A percentile compares a stretch with the other conserved stretches of the same genome.
Evolutionary conservation across 2,113 vertebrate genomes (phyloP).

Genomic region (Cromileptes altivelis): DNA sequence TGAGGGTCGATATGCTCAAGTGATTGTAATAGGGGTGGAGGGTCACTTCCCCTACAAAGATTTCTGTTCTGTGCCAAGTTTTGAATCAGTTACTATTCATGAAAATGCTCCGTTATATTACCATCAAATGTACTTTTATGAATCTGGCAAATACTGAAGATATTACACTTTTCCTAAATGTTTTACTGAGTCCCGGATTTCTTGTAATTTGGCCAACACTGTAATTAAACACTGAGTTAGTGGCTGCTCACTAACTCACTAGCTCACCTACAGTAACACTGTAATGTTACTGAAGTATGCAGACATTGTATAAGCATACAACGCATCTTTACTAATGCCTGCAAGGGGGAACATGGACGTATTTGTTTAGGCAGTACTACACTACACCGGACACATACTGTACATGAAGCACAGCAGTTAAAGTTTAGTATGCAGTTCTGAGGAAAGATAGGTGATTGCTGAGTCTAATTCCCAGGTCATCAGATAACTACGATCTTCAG

Average conservation of each 20-base stretch:
- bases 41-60: constrained; percentile 3
- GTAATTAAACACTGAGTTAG: neutral
- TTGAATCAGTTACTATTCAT: neutral
- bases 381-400: neutral
- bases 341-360: neutral
- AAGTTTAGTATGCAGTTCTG: no score
- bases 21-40: neutral
- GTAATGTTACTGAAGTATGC: neutral
- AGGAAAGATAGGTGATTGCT: no score
- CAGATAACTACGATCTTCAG: no score
- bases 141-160: neutral
- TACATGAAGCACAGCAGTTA: neutral
- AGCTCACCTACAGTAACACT: neutral
- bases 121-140: neutral
- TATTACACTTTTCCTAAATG: neutral
- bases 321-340: neutral
- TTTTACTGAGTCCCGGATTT: neutral
- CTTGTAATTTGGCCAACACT: neutral
- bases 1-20: neutral
- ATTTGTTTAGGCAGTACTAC: neutral
- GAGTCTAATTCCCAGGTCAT: no score
- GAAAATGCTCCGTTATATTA: neutral
- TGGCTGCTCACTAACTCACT: neutral
- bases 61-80: neutral
- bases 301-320: neutral